Evolutionary conservation across 2,888 invertebrate genomes (phyloP).

Genomic region (Odontocerum albicorne): DNA sequence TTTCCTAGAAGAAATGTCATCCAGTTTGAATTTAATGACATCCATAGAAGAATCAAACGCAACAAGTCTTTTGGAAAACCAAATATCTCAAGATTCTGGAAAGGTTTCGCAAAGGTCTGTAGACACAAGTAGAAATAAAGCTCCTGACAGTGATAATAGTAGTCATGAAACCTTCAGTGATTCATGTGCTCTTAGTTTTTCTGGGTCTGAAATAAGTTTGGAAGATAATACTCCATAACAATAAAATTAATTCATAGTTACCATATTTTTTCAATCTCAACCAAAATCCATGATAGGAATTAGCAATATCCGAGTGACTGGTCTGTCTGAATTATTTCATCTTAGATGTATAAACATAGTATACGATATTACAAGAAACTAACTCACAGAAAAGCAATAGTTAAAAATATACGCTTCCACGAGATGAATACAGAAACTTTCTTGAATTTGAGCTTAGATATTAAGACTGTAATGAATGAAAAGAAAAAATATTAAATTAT

Average conservation of each 20-base stretch:
- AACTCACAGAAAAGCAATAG: constrained; percentile 10
- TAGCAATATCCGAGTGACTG: constrained; percentile 3
- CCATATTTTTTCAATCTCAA: too few relatives aligned
- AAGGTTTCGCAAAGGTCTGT: constrained; percentile 31
- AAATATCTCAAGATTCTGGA: constrained; percentile 32
- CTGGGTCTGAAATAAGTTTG: constrained; percentile 34
- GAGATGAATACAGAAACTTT: constrained; percentile 18
- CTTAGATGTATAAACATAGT: neutral
- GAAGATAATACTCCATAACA: constrained; percentile 25
- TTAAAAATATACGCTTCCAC: too few relatives aligned
- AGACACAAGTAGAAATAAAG: constrained; percentile 15
- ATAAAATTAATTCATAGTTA: too few relatives aligned
- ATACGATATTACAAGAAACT: constrained; percentile 8
- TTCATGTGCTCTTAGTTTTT: constrained; percentile 39
- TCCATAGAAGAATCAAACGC: constrained; percentile 26
- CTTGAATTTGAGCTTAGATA: constrained; percentile 40
- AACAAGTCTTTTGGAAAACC: constrained; percentile 25
- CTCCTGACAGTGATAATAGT: constrained; percentile 36
- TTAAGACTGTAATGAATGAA: constrained; percentile 32
- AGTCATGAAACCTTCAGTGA: constrained; percentile 38
- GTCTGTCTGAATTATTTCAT: neutral
- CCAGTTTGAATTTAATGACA: constrained; percentile 18
- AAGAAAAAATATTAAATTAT: too few relatives aligned
- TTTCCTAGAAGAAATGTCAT: constrained; percentile 71
- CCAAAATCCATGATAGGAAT: neutral